Percentiles rank a stretch among this genome's conserved stretches.
phyloP scores from a whole-genome alignment of 2,888 invertebrate genomes.

The Drosophila rellima region DNA sequence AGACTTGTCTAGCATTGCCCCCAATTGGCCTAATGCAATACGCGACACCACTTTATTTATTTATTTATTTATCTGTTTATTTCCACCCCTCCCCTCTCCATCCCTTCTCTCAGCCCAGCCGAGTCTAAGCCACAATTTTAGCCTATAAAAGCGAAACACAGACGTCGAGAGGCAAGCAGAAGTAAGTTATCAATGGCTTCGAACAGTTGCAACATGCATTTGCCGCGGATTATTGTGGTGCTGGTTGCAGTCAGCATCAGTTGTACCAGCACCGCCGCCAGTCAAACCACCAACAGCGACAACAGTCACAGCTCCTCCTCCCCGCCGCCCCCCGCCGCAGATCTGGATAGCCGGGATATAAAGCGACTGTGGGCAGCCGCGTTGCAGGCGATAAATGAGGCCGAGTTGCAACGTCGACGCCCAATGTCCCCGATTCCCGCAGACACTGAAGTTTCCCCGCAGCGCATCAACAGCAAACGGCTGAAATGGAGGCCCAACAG shows the following conservation, averaged over 20 bases:
- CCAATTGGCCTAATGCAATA: slow-evolving; percentile 32
- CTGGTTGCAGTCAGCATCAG: slow-evolving; percentile 20
- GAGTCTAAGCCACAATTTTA: slow-evolving; percentile 10
- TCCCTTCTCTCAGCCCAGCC: not conserved
- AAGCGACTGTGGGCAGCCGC: slow-evolving; percentile 37
- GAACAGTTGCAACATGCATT: slow-evolving; percentile 47
- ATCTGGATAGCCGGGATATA: slow-evolving; percentile 20
- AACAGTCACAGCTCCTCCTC: not conserved
- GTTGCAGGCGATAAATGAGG: slow-evolving; percentile 55
- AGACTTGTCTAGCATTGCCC: slow-evolving; percentile 53
- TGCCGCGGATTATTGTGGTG: slow-evolving; percentile 37
- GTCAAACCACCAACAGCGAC: not conserved
- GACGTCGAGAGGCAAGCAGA: slow-evolving; percentile 45
- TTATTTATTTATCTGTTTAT: slow-evolving; percentile 47
- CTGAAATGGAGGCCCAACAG: slow-evolving; percentile 55
- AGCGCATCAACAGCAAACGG: slow-evolving; percentile 60
- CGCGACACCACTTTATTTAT: slow-evolving; percentile 30
- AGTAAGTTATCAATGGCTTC: slow-evolving; percentile 38
- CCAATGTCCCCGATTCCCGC: not conserved
- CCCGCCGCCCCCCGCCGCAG: not conserved
- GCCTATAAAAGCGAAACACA: slow-evolving; percentile 50
- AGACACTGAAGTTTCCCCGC: slow-evolving; percentile 2
- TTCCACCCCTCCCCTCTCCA: not conserved
- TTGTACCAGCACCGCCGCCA: slow-evolving; percentile 11
- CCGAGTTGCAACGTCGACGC: slow-evolving; percentile 49